Percentiles rank a stretch among this genome's conserved stretches.
Evolutionary conservation across 2,888 invertebrate genomes (phyloP).

Genomic region (Lottia scabra): DNA sequence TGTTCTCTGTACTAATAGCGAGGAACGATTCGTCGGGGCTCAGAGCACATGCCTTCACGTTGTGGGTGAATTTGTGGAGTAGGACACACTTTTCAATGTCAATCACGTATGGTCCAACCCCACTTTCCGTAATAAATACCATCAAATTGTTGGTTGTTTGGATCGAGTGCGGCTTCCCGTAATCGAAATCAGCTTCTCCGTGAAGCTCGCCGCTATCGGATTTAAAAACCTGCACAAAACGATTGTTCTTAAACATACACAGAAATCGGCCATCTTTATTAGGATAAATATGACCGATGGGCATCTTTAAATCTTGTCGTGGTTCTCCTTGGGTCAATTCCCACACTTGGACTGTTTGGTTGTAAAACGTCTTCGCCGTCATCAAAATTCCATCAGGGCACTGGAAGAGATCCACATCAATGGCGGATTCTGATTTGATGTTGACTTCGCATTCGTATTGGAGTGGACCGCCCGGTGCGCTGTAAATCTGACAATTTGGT

Average conservation of each 20-base stretch:
- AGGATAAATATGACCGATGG: constrained; percentile 47
- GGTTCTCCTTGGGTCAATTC: constrained; percentile 57
- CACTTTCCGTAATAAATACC: constrained; percentile 48
- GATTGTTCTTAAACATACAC: constrained; percentile 50
- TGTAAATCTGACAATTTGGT: constrained; percentile 59
- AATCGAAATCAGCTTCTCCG: constrained; percentile 47
- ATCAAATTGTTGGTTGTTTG: constrained; percentile 52
- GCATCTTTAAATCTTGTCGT: constrained; percentile 52
- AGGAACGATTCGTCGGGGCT: constrained; percentile 50
- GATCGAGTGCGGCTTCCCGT: constrained; percentile 35
- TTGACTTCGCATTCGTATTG: constrained; percentile 59
- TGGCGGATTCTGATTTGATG: constrained; percentile 33
- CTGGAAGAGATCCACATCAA: constrained; percentile 54
- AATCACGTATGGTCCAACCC: constrained; percentile 52
- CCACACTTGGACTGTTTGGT: constrained; percentile 52
- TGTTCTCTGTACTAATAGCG: constrained; percentile 48
- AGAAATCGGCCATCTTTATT: constrained; percentile 52
- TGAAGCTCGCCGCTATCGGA: constrained; percentile 53
- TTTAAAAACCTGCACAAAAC: constrained; percentile 45
- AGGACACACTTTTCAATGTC: constrained; percentile 49
- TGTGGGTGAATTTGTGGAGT: constrained; percentile 52
- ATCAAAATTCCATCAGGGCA: constrained; percentile 54
- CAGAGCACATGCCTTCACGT: constrained; percentile 52
- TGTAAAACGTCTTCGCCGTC: constrained; percentile 51
- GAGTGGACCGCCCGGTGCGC: constrained; percentile 60